Base-by-base conservation (phyloP, 2,888 invertebrate species). In the Thecophora atra region DNA sequence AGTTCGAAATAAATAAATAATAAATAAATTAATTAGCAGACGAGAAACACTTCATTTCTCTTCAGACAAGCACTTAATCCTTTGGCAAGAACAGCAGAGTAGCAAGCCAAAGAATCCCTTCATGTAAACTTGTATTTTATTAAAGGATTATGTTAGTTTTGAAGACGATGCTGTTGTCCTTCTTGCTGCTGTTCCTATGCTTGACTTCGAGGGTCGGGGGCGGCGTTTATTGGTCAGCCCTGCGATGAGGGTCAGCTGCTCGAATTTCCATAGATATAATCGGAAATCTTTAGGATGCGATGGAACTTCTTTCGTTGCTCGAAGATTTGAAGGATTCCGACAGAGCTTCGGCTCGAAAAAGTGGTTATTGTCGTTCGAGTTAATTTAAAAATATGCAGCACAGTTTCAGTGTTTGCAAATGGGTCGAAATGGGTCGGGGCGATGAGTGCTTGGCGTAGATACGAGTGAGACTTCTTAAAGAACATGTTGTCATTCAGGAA, bases 181-280 rank as follows among this genome's bases (percentile, higher is more conserved):
- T 67, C 6, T 54, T 54, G 54, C 19, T 66, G 19, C 19, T 30
- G 54, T 19, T 30, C 26, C 17, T 58, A 3, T 58, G 37, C 17
- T 58, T 8, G 37, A 37, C 11, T 11, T 17, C 47, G 47, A 47
- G n/a, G 47, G 17, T 17, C 15, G 13, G 17, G 17, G 47, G 47
- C 1, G 15, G 13, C 19, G 54, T 24, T 24, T 21, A n/a, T 8
- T 64, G 64, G 64, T 64, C 64, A 64, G 44, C 13, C 8, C 17
- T 26, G 11, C n/a, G 24, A 63, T 70, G 52, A 70, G 70, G 70
- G 70, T 62, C 51, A 70, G 63, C 68, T 71, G 51, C 69, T 73
- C 54, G 71, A 73, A 71, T 71, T 71, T 69, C 56, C 71, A 68
- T 58, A 69, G 68, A 63, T 69, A 64, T 63, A 69, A 73, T 71